A percentile compares a stretch with the other conserved stretches of the same genome.
These are phyloP conservation scores for Triops cancriformis DNA, from an alignment of 1,140 invertebrate species.

Conservation along the genomic window DNA sequence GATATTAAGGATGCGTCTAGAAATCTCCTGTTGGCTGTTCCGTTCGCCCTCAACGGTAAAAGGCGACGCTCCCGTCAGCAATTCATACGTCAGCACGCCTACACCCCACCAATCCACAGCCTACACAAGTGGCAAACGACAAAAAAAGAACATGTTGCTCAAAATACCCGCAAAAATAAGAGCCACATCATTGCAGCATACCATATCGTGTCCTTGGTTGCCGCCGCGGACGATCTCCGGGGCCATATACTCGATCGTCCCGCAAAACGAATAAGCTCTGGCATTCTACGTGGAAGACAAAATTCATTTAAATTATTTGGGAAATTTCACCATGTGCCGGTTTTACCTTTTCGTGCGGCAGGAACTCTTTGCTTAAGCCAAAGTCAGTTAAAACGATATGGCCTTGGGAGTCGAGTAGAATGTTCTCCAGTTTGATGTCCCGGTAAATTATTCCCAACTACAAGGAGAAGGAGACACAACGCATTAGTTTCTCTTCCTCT, in stretches of 20 bases:
- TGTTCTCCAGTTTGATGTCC: conserved; percentile 91
- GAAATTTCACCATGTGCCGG: neutral
- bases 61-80: conserved; percentile 93
- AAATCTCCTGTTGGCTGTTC: conserved; percentile 86
- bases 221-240: conserved; percentile 81
- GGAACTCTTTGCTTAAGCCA: conserved; percentile 80
- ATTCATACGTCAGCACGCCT: conserved; percentile 91
- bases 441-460: conserved; percentile 91
- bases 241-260: conserved; percentile 95
- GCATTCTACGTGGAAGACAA: conserved; percentile 45
- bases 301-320: neutral
- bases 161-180: conserved; percentile 29
- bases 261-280: conserved; percentile 92
- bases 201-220: conserved; percentile 76
- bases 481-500: conserved; percentile 19
- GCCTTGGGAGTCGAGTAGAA: conserved; percentile 73
- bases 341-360: conserved; percentile 53
- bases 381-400: conserved; percentile 89
- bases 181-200: conserved; percentile 35
- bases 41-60: conserved; percentile 89
- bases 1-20: conserved; percentile 68
- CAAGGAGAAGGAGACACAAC: conserved; percentile 36
- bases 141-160: conserved; percentile 27
- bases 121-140: conserved; percentile 44
- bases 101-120: conserved; percentile 97